These are phyloP conservation scores for Macrophya alboannulata DNA, from an alignment of 2,888 invertebrate genomes.

Conservation along the genomic window DNA sequence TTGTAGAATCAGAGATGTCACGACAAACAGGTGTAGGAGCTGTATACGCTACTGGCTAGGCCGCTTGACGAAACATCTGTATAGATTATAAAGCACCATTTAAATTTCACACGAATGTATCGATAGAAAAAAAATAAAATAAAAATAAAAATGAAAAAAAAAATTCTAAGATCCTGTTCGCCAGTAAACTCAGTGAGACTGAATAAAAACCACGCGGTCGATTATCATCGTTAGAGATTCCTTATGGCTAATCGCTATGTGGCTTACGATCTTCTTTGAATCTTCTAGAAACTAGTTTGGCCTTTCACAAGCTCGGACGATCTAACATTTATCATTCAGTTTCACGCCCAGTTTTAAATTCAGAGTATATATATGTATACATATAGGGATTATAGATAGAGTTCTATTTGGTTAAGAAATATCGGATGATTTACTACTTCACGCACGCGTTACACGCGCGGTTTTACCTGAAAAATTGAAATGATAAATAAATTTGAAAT, in stretches of 20 bases:
- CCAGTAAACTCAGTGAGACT: neutral
- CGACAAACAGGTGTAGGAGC: neutral
- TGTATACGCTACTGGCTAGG: neutral
- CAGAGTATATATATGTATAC: neutral
- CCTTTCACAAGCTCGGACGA: neutral
- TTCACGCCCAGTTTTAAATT: conserved; percentile 16
- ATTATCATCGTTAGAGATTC: neutral
- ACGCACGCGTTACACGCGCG: neutral
- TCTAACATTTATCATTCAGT: neutral
- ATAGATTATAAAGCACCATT: neutral
- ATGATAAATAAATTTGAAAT: conserved; percentile 57
- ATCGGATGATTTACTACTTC: neutral
- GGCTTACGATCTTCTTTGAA: neutral
- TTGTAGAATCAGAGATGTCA: neutral
- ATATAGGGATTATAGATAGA: neutral
- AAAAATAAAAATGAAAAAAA: neutral
- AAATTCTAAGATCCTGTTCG: neutral
- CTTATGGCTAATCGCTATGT: neutral
- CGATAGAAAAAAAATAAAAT: neutral
- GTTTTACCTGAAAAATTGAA: neutral
- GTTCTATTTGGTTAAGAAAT: neutral
- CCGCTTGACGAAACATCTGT: conserved; percentile 1
- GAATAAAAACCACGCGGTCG: neutral
- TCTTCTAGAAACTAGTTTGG: conserved; percentile 16
- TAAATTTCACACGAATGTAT: neutral